Evolutionary conservation across 2,797 vertebrate genomes (phyloP).

Genomic region (Enteromius trimaculatus): DNA sequence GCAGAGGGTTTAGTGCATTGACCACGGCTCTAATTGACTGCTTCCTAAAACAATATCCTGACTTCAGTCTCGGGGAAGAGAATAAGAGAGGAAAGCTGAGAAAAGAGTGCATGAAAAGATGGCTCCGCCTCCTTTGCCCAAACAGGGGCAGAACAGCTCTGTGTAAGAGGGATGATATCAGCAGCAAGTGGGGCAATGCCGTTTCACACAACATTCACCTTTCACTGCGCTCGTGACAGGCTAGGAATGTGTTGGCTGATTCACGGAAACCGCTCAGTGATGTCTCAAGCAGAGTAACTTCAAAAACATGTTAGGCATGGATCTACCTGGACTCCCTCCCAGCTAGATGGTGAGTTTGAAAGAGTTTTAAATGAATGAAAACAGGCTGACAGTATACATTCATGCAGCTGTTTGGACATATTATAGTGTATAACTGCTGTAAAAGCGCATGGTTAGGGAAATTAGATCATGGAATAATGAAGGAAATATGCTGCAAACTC

Average conservation of each 20-base stretch:
- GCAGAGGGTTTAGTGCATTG: conserved; percentile 42
- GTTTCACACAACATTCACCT: conserved; percentile 82
- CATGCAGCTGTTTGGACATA: neutral
- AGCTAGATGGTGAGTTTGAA: conserved; percentile 67
- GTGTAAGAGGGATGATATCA: conserved; percentile 83
- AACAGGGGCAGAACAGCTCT: conserved; percentile 78
- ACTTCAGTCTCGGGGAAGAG: conserved; percentile 26
- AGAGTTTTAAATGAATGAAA: conserved; percentile 33
- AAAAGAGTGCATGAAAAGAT: conserved; percentile 55
- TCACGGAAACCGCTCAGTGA: conserved; percentile 66
- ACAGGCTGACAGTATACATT: neutral
- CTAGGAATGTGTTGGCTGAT: conserved; percentile 79
- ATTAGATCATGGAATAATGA: conserved; percentile 17
- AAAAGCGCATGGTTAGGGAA: neutral
- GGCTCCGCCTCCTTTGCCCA: conserved; percentile 72
- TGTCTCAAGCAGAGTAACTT: conserved; percentile 63
- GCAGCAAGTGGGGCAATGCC: conserved; percentile 72
- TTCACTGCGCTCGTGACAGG: conserved; percentile 79
- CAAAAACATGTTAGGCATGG: conserved; percentile 60
- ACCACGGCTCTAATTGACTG: conserved; percentile 48
- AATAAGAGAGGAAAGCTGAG: conserved; percentile 43
- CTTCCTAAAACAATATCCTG: conserved; percentile 61
- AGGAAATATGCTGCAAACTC: conserved; percentile 7
- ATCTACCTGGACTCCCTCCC: conserved; percentile 63
- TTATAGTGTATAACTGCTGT: conserved; percentile 4